Evolutionary conservation across 1,140 invertebrate genomes (phyloP), one percentile per base, ranked within the genome.

Genomic region (Sitodiplosis mosellana): DNA sequence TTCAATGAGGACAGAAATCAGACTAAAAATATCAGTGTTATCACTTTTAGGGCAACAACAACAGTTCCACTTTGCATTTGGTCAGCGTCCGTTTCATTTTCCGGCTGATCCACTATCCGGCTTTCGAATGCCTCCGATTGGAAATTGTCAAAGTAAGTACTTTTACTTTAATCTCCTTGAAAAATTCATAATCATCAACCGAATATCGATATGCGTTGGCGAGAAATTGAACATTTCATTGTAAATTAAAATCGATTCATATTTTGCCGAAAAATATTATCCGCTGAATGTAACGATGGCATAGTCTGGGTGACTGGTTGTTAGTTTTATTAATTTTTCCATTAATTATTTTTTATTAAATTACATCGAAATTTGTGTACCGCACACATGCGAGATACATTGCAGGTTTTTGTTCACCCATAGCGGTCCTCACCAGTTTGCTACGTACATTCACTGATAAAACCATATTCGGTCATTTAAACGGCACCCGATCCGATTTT

Each of bases 21-120:
- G 55, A 64, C 60, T 59, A 59, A 76, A 74, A 76, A 66, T 27
- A 27, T 38, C 68, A 83, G 81, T 86, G 78, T 72, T 85, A 66
- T 83, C 80, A 69, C 75, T 85, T 78, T 69, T 83, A 87, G 84
- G 84, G 70, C 83, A 87, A 68, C 85, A 89, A 67, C 85, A 89
- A 67, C 84, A 88, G 70, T 88, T 87, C 67, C 83, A 87, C 66
- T 87, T 88, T 65, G 84, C 85, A 49, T 86, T 89, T 59, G 84
- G 85, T 7, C 86, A 89, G 65, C 72, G 87, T 52, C 85, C 86
- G 14, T 87, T 89, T 67, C 76, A 76, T 48, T 83, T 88, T 56
- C 81, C 85, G 40, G 80, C 78, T 56, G 83, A 87, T 66, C 82
- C 83, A 14, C 70, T 87, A 18, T 83, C 82, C 19, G 76, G 78